Percentiles rank a stretch among this genome's conserved stretches.
Evolutionary conservation across 2,113 vertebrate genomes (phyloP).

Genomic region (Psittacus erithacus): DNA sequence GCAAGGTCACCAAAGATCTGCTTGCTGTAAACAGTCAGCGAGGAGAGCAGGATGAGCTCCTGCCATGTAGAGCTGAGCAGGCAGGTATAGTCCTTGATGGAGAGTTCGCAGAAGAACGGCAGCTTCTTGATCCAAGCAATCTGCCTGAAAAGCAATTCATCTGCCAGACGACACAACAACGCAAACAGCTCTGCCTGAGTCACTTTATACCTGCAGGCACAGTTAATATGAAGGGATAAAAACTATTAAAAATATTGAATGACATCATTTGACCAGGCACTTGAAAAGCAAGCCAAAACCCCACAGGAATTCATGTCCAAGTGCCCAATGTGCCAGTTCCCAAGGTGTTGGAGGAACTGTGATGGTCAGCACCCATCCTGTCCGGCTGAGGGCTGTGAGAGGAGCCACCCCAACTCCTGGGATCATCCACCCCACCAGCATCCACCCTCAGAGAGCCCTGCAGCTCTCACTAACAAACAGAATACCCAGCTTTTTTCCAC

Average conservation of each 20-base stretch:
- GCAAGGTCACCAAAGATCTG: slow-evolving; percentile 97
- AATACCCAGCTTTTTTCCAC: not conserved
- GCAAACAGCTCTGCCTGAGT: slow-evolving; percentile 97
- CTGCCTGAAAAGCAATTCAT: slow-evolving; percentile 97
- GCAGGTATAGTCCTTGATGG: slow-evolving; percentile 98
- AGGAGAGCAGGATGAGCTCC: slow-evolving; percentile 95
- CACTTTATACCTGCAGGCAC: slow-evolving; percentile 87
- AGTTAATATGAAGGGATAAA: not conserved
- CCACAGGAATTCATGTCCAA: not conserved
- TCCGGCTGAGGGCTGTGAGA: rapidly evolving
- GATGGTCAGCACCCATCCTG: not conserved
- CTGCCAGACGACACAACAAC: slow-evolving; percentile 93
- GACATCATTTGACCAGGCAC: not conserved
- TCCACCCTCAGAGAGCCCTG: not conserved
- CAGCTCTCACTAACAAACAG: not conserved
- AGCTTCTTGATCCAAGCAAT: slow-evolving; percentile 99
- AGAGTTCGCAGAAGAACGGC: slow-evolving; percentile 97
- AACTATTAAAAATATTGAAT: not conserved
- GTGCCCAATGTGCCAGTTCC: rapidly evolving
- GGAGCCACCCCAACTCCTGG: rapidly evolving
- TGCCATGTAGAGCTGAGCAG: slow-evolving; percentile 98
- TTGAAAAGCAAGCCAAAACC: not conserved
- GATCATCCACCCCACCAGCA: not conserved
- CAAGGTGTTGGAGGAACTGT: not conserved
- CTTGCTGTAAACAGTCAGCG: slow-evolving; percentile 94